Evolutionary conservation across 2,113 vertebrate genomes (phyloP), one percentile per base, ranked within the genome.

Genomic region (Atractosteus spatula): DNA sequence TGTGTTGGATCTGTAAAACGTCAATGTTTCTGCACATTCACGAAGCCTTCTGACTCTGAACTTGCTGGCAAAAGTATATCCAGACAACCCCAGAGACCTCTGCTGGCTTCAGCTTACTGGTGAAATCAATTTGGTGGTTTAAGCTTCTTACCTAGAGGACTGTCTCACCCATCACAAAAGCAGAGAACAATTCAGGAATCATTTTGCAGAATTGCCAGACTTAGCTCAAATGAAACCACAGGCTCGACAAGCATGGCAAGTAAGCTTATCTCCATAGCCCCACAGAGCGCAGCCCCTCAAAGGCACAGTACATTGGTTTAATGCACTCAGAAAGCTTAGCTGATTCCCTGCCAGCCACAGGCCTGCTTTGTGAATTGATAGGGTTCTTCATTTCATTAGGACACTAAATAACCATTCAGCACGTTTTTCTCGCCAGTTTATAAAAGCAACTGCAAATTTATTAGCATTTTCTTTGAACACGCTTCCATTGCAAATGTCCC

Each of bases 71-170:
- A 41, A 55, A 56, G 47, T 3, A 45, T 56, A 63, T n/a, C 17
- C 62, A 64, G 62, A 64, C 17, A 42, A 4, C 7, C 41, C 41
- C 5, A 11, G 41, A 65, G 47, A 29, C 17, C 2, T 3, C 29
- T 44, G 5, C n/a, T 68, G n/a, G 43, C 62, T 56, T 14, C 41
- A 51, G 41, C 14, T 72, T 55, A 17, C 12, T 0, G 41, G 44
- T 64, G 62, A 71, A 64, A 51, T 65, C 62, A 47, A 13, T 47
- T 12, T 66, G 13, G 29, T 41, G 55, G 7, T 68, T 70, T 10
- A 72, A 62, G 71, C 75, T 65, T 51, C 68, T 76, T 71, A 76
- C 65, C 72, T 66, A 41, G 17, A 70, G 42, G 54, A 70, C 69
- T 68, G 69, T 43, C 62, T 11, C 41, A 64, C 63, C 63, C 74